Evolutionary conservation across 2,888 invertebrate species (phyloP), one percentile per base, ranked within the genome.

Genomic region (Meganola albula): DNA sequence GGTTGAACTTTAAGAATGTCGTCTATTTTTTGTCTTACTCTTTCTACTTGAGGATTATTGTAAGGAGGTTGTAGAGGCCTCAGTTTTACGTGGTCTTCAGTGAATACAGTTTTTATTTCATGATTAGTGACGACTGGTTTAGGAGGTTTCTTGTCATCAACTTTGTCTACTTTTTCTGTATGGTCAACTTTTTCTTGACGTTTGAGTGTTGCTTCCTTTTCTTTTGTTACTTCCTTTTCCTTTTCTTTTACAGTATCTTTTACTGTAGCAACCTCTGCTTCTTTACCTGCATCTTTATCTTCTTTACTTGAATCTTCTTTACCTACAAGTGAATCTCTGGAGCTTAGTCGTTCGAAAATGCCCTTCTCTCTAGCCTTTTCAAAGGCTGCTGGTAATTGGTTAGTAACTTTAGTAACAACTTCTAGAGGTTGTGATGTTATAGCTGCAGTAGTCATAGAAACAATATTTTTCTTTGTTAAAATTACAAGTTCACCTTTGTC

Each of bases 361-460:
- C 74, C 78, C 25, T 80, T 85, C 52, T 87, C 87, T 61, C 85
- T 72, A 0, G 87, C 87, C 30, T 85, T 87, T 59, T 86, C 87
- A 26, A 87, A 69, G 27, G 79, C 72, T 16, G 74, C 58, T 16
- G 87, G 85, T 27, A 88, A 48, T 55, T 88, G 88, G 47, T 87
- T 88, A 2, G 87, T 88, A 4, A 88, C 87, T 20, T 84, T 86
- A 21, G 87, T 79, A 2, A 87, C 87, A 7, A 88, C 77, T 63
- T 88, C 85, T 37, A 88, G 63, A 1, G 88, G 88, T 39, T 88
- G 88, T 4, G 88, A 79, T 29, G 88, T 87, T 29, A 88, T 88
- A 4, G 88, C 88, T 10, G 88, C 88, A 3, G 88, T 88, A 8
- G 88, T 88, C 88, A 88, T 88, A 10, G 88, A 88, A 23, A 88